A percentile compares a stretch with the other conserved stretches of the same genome.
Evolutionary conservation across 2,888 invertebrate genomes (phyloP).

Genomic region (Sepioteuthis lessoniana): DNA sequence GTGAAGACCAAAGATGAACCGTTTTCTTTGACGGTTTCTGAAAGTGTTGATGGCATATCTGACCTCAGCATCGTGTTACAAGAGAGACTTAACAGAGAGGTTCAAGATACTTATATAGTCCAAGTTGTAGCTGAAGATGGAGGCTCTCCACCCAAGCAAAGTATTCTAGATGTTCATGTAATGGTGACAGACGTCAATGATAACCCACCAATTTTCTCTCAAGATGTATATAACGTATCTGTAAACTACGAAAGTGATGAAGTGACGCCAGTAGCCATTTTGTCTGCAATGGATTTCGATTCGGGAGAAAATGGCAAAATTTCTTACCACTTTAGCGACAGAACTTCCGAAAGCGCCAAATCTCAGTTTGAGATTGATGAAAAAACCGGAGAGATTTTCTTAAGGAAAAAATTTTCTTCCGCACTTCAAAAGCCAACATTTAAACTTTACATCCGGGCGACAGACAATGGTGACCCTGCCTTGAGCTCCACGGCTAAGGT

Average conservation of each 20-base stretch:
- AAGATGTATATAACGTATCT: neutral
- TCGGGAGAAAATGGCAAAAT: constrained; percentile 83
- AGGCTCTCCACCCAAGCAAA: neutral
- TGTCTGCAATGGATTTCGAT: constrained; percentile 77
- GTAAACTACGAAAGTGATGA: neutral
- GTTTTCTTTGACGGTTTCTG: neutral
- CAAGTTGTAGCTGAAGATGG: neutral
- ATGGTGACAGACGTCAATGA: neutral
- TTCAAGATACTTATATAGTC: neutral
- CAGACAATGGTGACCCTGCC: constrained; percentile 61
- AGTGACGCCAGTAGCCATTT: neutral
- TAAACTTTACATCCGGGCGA: constrained; percentile 76
- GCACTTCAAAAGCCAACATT: constrained; percentile 84
- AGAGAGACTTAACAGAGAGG: neutral
- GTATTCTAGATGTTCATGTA: neutral
- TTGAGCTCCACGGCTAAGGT: constrained; percentile 77
- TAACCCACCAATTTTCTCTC: neutral
- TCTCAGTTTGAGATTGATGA: constrained; percentile 81
- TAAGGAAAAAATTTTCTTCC: constrained; percentile 82
- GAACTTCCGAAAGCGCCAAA: constrained; percentile 60
- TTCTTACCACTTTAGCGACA: constrained; percentile 73
- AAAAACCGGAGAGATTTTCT: constrained; percentile 83
- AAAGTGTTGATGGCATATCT: neutral
- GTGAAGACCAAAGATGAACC: neutral
- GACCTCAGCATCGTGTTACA: neutral